Evolutionary conservation across 2,797 vertebrate genomes (phyloP).

Genomic region (Sus cebifrons): DNA sequence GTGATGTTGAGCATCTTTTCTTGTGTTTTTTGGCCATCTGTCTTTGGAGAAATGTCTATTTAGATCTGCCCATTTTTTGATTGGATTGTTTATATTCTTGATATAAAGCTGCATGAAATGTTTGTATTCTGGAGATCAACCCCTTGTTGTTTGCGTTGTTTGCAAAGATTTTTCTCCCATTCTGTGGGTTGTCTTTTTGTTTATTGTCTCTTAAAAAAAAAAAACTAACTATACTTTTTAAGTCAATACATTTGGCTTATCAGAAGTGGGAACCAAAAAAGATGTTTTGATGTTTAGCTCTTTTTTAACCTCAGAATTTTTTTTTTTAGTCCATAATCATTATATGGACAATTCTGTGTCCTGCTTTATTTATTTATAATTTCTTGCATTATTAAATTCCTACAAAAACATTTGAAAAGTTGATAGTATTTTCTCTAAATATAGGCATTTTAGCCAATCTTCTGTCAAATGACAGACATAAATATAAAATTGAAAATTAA

Average conservation of each 20-base stretch:
- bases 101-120: too few species aligned
- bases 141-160: too few species aligned
- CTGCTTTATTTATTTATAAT: slow-evolving; percentile 42
- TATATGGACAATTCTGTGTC: slow-evolving; percentile 2
- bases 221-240: neutral
- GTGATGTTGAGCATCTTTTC: too few species aligned
- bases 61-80: too few species aligned
- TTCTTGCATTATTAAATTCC: slow-evolving; percentile 57
- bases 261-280: slow-evolving; percentile 29
- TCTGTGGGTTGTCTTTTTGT: too few species aligned
- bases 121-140: too few species aligned
- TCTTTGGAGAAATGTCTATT: too few species aligned
- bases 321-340: neutral
- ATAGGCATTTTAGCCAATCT: neutral
- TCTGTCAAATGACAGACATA: neutral
- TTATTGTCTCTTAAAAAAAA: too few species aligned
- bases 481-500: slow-evolving; percentile 72
- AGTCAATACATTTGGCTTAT: neutral
- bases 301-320: slow-evolving; percentile 65
- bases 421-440: slow-evolving; percentile 8
- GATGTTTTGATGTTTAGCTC: slow-evolving; percentile 11
- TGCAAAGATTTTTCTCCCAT: too few species aligned
- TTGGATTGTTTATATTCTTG: too few species aligned
- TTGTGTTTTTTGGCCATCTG: too few species aligned
- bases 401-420: slow-evolving; percentile 43